Evolutionary conservation across 1,140 invertebrate genomes (phyloP).

Genomic region (Trissolcus basalis): DNA sequence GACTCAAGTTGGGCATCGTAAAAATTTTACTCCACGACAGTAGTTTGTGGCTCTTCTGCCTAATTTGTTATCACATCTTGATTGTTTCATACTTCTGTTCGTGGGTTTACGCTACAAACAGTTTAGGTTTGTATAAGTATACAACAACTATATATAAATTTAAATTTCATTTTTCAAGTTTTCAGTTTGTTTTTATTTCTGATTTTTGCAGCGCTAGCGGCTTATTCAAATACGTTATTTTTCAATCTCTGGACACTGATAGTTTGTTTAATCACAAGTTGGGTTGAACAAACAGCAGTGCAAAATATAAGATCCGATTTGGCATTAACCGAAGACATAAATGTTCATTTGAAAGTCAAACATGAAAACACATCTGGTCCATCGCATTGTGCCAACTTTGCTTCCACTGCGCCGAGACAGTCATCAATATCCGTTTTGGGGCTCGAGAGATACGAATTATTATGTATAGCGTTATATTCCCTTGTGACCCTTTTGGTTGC

Average conservation of each 20-base stretch:
- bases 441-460: constrained; percentile 60
- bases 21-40: not conserved
- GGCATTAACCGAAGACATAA: not conserved
- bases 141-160: too few relatives aligned
- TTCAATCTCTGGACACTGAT: constrained; percentile 49
- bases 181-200: too few relatives aligned
- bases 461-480: constrained; percentile 58
- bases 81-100: constrained; percentile 10
- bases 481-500: constrained; percentile 39
- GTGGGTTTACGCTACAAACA: constrained; percentile 16
- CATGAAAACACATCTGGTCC: not conserved
- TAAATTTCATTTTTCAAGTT: too few relatives aligned
- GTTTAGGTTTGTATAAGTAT: constrained; percentile 25
- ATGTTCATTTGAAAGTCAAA: not conserved
- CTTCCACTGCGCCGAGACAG: not conserved
- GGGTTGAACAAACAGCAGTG: constrained; percentile 41
- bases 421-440: constrained; percentile 47
- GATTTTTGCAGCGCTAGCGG: constrained; percentile 34
- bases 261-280: constrained; percentile 45
- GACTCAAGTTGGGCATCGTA: too few relatives aligned
- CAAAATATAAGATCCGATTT: not conserved
- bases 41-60: constrained; percentile 17
- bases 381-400: not conserved
- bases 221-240: constrained; percentile 37
- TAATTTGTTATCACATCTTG: constrained; percentile 16